phyloP scores from a whole-genome alignment of 2,797 vertebrate genomes.

The Pangasius djambal region DNA sequence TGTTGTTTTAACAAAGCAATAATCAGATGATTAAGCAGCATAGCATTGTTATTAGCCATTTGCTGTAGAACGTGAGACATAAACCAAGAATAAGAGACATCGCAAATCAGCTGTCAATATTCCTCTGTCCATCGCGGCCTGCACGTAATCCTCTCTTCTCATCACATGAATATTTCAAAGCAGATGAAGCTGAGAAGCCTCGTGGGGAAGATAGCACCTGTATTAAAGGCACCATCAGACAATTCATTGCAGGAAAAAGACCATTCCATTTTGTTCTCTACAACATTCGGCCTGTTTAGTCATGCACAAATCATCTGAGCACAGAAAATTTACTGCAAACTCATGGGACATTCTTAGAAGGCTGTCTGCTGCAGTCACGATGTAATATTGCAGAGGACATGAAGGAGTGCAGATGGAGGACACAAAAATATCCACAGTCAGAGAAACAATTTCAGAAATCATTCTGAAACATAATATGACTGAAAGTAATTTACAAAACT shows the following conservation, averaged over 20 bases:
- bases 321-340: conserved; percentile 3
- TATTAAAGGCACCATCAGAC: conserved; percentile 14
- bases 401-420: neutral
- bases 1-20: neutral
- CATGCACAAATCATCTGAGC: conserved; percentile 24
- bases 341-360: conserved; percentile 21
- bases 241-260: neutral
- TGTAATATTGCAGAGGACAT: neutral
- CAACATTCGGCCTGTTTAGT: conserved; percentile 4
- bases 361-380: neutral
- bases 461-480: neutral
- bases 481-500: neutral
- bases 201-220: neutral
- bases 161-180: conserved; percentile 34
- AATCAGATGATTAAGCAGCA: neutral
- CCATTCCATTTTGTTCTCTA: neutral
- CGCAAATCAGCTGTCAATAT: neutral
- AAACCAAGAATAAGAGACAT: neutral
- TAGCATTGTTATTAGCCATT: neutral
- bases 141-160: neutral
- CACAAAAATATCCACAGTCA: neutral
- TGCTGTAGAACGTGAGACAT: neutral
- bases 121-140: neutral
- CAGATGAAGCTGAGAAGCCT: neutral
- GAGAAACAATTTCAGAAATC: neutral